phyloP scores from a whole-genome alignment of 2,888 invertebrate species.

The Ophonus ardosiacus region DNA sequence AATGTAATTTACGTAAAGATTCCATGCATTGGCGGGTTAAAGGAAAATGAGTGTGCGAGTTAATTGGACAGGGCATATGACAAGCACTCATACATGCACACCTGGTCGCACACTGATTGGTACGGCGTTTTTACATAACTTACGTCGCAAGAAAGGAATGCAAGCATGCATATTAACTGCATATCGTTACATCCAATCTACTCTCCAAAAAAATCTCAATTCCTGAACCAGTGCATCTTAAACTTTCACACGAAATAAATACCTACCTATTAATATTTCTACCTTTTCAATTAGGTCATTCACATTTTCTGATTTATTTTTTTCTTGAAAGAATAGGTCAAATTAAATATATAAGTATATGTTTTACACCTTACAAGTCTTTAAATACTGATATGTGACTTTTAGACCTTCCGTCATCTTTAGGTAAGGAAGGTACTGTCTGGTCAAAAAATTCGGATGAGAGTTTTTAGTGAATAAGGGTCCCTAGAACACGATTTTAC shows the following conservation, averaged over 20 bases:
- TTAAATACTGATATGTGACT: too few relatives aligned
- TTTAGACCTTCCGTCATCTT: too few relatives aligned
- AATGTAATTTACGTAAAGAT: neutral
- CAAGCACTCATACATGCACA: conserved; percentile 16
- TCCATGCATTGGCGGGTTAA: neutral
- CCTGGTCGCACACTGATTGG: conserved; percentile 21
- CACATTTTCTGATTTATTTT: too few relatives aligned
- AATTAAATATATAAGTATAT: too few relatives aligned
- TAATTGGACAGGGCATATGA: conserved; percentile 38
- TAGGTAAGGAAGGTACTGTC: too few relatives aligned
- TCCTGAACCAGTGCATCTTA: neutral
- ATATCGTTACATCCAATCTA: neutral
- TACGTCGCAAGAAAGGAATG: conserved; percentile 40
- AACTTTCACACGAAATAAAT: neutral
- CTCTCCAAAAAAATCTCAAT: neutral
- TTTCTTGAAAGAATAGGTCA: too few relatives aligned
- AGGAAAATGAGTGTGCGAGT: conserved; percentile 8
- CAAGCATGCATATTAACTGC: conserved; percentile 24
- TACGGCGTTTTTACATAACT: conserved; percentile 34
- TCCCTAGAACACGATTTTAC: too few relatives aligned
- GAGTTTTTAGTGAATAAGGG: too few relatives aligned
- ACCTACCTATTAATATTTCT: too few relatives aligned
- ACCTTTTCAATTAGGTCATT: too few relatives aligned
- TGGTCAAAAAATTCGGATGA: too few relatives aligned
- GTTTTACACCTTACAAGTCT: too few relatives aligned